Evolutionary conservation across 2,888 invertebrate genomes (phyloP).

Genomic region (Idaea dimidiata): DNA sequence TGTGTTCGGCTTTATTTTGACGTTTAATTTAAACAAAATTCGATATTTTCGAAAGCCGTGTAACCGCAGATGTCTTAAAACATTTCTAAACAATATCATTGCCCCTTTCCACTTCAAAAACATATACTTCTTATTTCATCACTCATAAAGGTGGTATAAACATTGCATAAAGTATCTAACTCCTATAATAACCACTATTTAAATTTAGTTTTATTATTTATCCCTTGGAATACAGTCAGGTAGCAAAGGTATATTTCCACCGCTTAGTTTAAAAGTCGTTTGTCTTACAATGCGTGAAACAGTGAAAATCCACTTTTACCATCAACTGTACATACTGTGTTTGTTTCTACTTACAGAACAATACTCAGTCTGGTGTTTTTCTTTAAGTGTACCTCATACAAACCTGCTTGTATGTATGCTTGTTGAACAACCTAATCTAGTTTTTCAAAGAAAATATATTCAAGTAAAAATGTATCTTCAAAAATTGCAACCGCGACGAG

Average conservation of each 20-base stretch:
- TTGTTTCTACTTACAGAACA: neutral
- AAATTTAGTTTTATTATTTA: neutral
- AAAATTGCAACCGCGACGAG: too few relatives aligned
- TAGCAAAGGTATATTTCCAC: too few relatives aligned
- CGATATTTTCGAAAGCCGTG: too few relatives aligned
- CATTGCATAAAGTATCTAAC: neutral
- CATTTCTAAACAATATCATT: neutral
- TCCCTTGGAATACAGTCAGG: neutral
- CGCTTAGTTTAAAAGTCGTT: too few relatives aligned
- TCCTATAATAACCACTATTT: neutral
- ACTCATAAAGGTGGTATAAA: neutral
- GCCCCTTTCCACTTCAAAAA: neutral
- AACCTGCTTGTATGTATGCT: neutral
- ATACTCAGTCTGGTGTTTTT: neutral
- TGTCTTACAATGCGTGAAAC: slow-evolving; percentile 28
- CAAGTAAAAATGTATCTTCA: too few relatives aligned
- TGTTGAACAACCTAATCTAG: neutral
- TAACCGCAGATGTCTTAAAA: neutral
- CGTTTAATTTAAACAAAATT: too few relatives aligned
- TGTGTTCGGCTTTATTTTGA: too few relatives aligned
- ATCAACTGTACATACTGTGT: neutral
- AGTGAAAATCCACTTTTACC: neutral
- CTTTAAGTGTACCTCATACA: too few relatives aligned
- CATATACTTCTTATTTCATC: neutral
- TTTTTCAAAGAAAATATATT: too few relatives aligned